Evolutionary conservation across 2,888 invertebrate species (phyloP).

Genomic region (Minunthozetes semirufus): DNA sequence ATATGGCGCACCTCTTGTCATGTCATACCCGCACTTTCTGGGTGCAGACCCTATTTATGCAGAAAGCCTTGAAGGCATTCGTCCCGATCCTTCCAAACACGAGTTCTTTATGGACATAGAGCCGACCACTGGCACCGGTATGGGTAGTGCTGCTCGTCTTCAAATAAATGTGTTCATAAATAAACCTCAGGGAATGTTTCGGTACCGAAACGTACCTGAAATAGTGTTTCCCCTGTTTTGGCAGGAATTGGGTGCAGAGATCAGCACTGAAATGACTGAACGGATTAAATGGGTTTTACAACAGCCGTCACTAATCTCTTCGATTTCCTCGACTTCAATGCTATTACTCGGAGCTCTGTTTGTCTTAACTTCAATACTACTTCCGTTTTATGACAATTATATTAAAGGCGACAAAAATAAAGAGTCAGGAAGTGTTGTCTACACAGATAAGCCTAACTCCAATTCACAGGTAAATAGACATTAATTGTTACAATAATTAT

Average conservation of each 20-base stretch:
- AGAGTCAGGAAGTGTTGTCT: constrained; percentile 28
- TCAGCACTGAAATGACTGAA: constrained; percentile 31
- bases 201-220: constrained; percentile 38
- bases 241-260: constrained; percentile 35
- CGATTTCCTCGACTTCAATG: constrained; percentile 30
- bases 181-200: constrained; percentile 36
- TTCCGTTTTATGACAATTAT: constrained; percentile 21
- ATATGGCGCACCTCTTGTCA: constrained; percentile 67
- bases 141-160: constrained; percentile 56
- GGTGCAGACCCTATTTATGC: constrained; percentile 62
- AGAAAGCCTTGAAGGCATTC: constrained; percentile 59
- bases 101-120: constrained; percentile 68
- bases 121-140: constrained; percentile 52
- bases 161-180: constrained; percentile 60
- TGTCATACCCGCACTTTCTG: constrained; percentile 75
- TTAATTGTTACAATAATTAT: background rate
- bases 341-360: background rate
- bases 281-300: constrained; percentile 30
- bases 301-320: constrained; percentile 20
- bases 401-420: background rate
- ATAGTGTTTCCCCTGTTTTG: constrained; percentile 39
- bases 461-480: constrained; percentile 24
- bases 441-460: constrained; percentile 7
- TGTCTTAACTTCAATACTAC: background rate
- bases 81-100: constrained; percentile 60